Conservation (phyloP, 2,797 vertebrate genomes). For the Echiichthys vipera region DNA sequence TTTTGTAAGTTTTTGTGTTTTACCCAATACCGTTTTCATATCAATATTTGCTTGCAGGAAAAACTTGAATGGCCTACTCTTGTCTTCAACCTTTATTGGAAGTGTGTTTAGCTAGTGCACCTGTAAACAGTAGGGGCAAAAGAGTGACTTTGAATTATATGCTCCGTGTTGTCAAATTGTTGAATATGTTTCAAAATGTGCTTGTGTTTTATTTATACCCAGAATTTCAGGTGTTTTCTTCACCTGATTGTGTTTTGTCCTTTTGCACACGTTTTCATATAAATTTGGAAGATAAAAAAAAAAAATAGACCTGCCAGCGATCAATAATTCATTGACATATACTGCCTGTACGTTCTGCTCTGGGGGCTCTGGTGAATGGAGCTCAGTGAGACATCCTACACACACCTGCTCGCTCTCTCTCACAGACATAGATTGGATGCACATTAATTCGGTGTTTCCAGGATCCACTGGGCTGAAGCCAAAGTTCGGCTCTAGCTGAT, state of each 20-base stretch:
- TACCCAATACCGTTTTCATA: neutral
- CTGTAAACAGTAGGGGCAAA: neutral
- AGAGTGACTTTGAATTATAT: neutral
- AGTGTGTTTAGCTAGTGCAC: neutral
- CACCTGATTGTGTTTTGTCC: neutral
- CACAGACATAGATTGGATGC: slow-evolving; percentile 8
- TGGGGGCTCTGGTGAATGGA: slow-evolving; percentile 48
- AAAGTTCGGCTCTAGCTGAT: slow-evolving; percentile 29
- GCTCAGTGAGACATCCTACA: slow-evolving; percentile 17
- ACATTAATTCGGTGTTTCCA: slow-evolving; percentile 9
- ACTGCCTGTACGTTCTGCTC: slow-evolving; percentile 53
- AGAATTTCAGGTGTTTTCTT: neutral
- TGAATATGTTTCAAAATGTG: neutral
- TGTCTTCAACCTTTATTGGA: neutral
- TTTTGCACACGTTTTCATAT: neutral
- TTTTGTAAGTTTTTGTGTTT: neutral
- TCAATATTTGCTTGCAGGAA: neutral
- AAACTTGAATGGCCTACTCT: neutral
- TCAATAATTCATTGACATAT: slow-evolving; percentile 77
- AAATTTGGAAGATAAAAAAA: slow-evolving; percentile 15
- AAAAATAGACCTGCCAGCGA: slow-evolving; percentile 14
- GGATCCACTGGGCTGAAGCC: slow-evolving; percentile 6
- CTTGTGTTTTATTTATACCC: neutral
- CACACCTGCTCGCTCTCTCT: slow-evolving; percentile 26
- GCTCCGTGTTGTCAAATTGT: neutral